A percentile compares a stretch with the other conserved stretches of the same genome.
phyloP scores from a whole-genome alignment of 2,888 invertebrate genomes.

The Beris morrisii region DNA sequence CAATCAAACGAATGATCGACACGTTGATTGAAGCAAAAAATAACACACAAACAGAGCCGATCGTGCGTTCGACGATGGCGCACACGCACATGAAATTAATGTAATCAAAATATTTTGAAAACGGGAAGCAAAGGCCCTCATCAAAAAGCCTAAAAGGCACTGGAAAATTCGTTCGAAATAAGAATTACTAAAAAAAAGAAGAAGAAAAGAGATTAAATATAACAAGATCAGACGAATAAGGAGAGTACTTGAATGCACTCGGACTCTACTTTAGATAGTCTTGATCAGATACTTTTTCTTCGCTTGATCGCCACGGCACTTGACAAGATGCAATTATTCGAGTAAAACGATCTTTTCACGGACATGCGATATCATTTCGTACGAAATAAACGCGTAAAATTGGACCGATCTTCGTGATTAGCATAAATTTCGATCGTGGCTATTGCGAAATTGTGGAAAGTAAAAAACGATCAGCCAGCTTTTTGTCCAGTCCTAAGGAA shows the following conservation, averaged over 20 bases:
- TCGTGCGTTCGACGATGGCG: conserved; percentile 1
- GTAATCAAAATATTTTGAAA: conserved; percentile 45
- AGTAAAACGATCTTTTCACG: conserved; percentile 10
- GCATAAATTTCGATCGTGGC: too few relatives aligned
- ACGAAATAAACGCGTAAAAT: too few relatives aligned
- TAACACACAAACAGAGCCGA: conserved; percentile 41
- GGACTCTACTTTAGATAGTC: background rate
- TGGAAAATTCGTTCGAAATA: conserved; percentile 4
- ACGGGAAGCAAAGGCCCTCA: background rate
- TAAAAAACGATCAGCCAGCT: too few relatives aligned
- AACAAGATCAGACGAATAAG: background rate
- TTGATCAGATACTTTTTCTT: background rate
- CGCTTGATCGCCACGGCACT: conserved; percentile 12
- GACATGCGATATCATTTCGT: conserved; percentile 13
- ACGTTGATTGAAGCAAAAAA: conserved; percentile 46
- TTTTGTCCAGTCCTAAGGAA: too few relatives aligned
- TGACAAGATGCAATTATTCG: conserved; percentile 35
- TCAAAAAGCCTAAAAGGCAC: conserved; percentile 11
- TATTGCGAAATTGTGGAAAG: too few relatives aligned
- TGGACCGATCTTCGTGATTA: too few relatives aligned
- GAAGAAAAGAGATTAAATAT: background rate
- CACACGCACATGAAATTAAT: conserved; percentile 45
- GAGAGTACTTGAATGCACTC: background rate
- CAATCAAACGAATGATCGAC: conserved; percentile 46
- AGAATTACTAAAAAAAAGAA: background rate